phyloP scores from a whole-genome alignment of 1,140 invertebrate genomes.

The Zaprionus ornatus region DNA sequence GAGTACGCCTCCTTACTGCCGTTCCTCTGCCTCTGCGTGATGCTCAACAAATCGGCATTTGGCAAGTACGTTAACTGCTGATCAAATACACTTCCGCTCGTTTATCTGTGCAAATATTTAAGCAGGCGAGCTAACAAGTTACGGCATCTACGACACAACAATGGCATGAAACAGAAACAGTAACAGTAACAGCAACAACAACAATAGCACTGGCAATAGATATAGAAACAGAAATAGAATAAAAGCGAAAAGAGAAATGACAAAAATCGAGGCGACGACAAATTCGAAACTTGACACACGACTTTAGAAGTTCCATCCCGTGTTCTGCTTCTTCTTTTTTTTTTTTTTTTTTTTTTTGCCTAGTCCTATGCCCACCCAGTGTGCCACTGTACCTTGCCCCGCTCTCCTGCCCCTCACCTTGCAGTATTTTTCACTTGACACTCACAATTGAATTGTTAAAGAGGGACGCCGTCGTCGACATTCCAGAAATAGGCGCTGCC shows the following conservation, averaged over 20 bases:
- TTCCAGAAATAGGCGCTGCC: conserved; percentile 39
- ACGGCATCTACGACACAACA: conserved; percentile 37
- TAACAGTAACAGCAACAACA: no score
- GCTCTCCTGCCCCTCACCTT: neutral
- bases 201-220: conserved; percentile 9
- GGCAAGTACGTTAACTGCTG: conserved; percentile 66
- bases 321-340: neutral
- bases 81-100: conserved; percentile 77
- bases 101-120: conserved; percentile 80
- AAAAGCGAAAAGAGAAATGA: conserved; percentile 48
- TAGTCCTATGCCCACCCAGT: neutral
- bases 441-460: conserved; percentile 70
- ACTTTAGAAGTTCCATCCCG: conserved; percentile 8
- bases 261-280: conserved; percentile 48
- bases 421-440: conserved; percentile 8
- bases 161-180: conserved; percentile 19
- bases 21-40: neutral
- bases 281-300: conserved; percentile 40
- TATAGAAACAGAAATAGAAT: conserved; percentile 24
- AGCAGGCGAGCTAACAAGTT: conserved; percentile 66
- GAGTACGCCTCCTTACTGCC: neutral
- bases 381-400: neutral
- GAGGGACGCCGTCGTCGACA: conserved; percentile 55
- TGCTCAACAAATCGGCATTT: conserved; percentile 70
- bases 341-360: neutral